Base-by-base conservation (phyloP, 2,113 vertebrate genomes). In the Verasper variegatus region DNA sequence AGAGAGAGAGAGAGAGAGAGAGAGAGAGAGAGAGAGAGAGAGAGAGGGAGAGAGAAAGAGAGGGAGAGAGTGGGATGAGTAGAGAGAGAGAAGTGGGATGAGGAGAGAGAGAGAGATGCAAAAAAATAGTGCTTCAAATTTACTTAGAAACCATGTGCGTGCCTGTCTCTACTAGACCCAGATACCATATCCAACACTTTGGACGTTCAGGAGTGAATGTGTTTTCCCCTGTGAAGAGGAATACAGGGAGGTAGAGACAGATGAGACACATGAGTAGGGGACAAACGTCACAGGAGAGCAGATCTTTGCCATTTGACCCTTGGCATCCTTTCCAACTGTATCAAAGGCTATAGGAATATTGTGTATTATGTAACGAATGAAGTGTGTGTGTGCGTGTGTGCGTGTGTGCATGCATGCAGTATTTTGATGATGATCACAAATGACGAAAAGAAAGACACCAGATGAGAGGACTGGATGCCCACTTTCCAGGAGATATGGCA, bases 121-220 rank as follows among this genome's bases (percentile, higher is more conserved):
- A 82, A 86, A 86, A 88, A 90, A 88, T 86, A 87, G 86, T 67
- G 68, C 61, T 26, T 81, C 37, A 85, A 12, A 78, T 70, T 82
- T 91, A 88, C 76, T 64, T 23, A 73, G 86, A 90, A 88, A 73
- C 70, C 45, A 79, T 54, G 74, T 56, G 55, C 64, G 66, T 40
- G 58, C 86, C 84, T 90, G 71, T 91, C 84, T 83, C 77, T 85
- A 87, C 57, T 61, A 54, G 47, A 71, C 65, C 65, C 87, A 89
- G 82, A 92, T 60, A 86, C 61, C 51, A 64, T 88, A 78, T 62
- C 72, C 47, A 49, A 79, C 80, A 83, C 71, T 27, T 14, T 40
- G 76, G 64, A 72, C 31, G 20, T 49, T 23, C 35, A 24, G 72
- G 74, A 82, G n/a, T 68, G 56, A 80, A 60, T 31, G 27, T 1